These are phyloP conservation scores for Coenonympha glycerion DNA, from an alignment of 2,888 invertebrate genomes.

Conservation along the genomic window DNA sequence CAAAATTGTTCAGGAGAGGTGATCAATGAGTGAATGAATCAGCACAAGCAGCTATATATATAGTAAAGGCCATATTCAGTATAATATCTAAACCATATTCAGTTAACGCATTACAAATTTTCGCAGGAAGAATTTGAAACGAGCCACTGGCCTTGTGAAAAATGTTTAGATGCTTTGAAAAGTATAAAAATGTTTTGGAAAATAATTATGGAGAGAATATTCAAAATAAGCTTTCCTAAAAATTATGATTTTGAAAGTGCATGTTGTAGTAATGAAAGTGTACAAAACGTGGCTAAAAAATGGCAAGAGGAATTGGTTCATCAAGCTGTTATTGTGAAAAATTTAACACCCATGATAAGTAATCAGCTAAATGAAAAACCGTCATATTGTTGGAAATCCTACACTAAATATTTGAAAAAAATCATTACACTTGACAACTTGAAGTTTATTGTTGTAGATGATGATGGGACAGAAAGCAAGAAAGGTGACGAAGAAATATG, in stretches of 20 bases:
- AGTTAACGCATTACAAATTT: neutral
- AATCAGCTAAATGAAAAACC: conserved; percentile 13
- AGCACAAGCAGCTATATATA: too few relatives aligned
- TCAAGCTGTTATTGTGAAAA: conserved; percentile 49
- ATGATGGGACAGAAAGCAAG: too few relatives aligned
- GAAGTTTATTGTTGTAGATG: neutral
- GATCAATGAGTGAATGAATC: too few relatives aligned
- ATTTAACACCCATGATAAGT: conserved; percentile 33
- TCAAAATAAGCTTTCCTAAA: conserved; percentile 44
- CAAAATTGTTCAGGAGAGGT: too few relatives aligned
- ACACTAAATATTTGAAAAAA: conserved; percentile 12
- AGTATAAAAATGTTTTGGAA: conserved; percentile 67
- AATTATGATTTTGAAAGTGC: conserved; percentile 31
- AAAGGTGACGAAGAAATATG: conserved; percentile 4
- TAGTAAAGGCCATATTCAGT: too few relatives aligned
- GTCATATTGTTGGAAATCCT: conserved; percentile 18
- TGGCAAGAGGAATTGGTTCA: conserved; percentile 58
- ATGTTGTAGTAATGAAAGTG: conserved; percentile 34
- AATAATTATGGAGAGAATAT: conserved; percentile 57
- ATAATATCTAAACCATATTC: neutral
- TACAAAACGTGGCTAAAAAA: conserved; percentile 44
- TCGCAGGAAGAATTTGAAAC: conserved; percentile 60
- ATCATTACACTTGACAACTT: neutral
- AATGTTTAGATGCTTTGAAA: conserved; percentile 60
- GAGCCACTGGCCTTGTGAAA: conserved; percentile 62